Evolutionary conservation across 2,797 vertebrate species (phyloP).

Genomic region (Lutjanus campechanus): DNA sequence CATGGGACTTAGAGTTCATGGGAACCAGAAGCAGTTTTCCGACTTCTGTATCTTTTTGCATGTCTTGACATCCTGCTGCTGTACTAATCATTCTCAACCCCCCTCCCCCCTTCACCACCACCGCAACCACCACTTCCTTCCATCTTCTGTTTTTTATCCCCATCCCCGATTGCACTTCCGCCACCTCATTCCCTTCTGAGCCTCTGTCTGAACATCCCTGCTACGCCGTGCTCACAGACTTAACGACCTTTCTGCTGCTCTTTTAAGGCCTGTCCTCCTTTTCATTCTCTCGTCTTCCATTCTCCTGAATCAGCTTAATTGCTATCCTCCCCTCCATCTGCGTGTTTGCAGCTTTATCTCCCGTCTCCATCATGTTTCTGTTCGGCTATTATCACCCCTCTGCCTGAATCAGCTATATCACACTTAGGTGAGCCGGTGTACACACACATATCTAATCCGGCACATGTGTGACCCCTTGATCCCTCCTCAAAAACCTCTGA

Average conservation of each 20-base stretch:
- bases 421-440: constrained; percentile 22
- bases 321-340: constrained; percentile 64
- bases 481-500: constrained; percentile 47
- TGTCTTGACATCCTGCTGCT: constrained; percentile 62
- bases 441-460: constrained; percentile 31
- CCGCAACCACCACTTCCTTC: constrained; percentile 18
- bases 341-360: constrained; percentile 57
- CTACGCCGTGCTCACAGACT: constrained; percentile 30
- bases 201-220: constrained; percentile 57
- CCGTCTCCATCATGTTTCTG: constrained; percentile 64
- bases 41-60: constrained; percentile 40
- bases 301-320: constrained; percentile 81
- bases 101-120: constrained; percentile 1
- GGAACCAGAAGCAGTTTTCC: constrained; percentile 70
- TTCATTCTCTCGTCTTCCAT: constrained; percentile 55
- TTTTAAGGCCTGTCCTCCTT: constrained; percentile 47
- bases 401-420: constrained; percentile 63
- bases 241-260: constrained; percentile 66
- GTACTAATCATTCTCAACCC: constrained; percentile 51
- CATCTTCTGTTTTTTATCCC: constrained; percentile 25
- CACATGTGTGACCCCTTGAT: constrained; percentile 66
- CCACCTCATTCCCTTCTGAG: constrained; percentile 37
- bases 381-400: constrained; percentile 49
- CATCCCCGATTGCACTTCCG: constrained; percentile 24
- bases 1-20: constrained; percentile 78